Base-by-base conservation (phyloP, 2,797 vertebrate species). In the Trachurus trachurus region DNA sequence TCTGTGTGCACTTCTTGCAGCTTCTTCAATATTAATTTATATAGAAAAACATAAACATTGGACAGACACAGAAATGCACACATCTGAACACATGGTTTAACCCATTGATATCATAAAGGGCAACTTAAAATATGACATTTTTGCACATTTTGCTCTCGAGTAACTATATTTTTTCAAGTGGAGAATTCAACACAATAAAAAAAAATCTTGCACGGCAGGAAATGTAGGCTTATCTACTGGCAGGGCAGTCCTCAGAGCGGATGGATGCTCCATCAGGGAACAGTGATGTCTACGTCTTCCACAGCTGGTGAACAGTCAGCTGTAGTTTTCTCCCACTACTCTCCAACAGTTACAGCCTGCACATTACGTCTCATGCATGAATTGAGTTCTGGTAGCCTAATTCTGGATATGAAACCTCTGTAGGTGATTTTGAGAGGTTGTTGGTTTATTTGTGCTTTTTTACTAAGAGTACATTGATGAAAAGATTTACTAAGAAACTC, bases 251-350 rank as follows among this genome's bases (percentile, higher is more conserved):
- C 2, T 74, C 52, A 39, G 26, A 72, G 52, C 40, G 21, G 54
- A 81, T 69, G 16, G 60, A 86, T 72, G 69, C 76, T 66, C 39
- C 81, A 70, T 22, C 26, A 73, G 76, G 78, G 82, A 88, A 37
- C 47, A 77, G 66, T 74, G 74, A 83, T 74, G 57, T 78, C 45
- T 65, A 1, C 8, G 29, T 82, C 66, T 63, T 77, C 22, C 53
- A 66, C 73, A 87, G 81, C 83, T 87, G 74, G 65, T 68, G 57
- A 65, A 71, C 44, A 50, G 71, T 79, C 76, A 78, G 71, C 71
- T 79, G 73, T 78, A 57, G 62, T 37, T 50, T 49, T 54, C 52
- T 69, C 50, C 65, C 42, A 58, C 61, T 34, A 31, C n/a, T 37
- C 37, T 71, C 22, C 49, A 62, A 12, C 47, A 42, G 21, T 60